Evolutionary conservation across 2,797 vertebrate genomes (phyloP).

Genomic region (Hippopotamyrus pictus): DNA sequence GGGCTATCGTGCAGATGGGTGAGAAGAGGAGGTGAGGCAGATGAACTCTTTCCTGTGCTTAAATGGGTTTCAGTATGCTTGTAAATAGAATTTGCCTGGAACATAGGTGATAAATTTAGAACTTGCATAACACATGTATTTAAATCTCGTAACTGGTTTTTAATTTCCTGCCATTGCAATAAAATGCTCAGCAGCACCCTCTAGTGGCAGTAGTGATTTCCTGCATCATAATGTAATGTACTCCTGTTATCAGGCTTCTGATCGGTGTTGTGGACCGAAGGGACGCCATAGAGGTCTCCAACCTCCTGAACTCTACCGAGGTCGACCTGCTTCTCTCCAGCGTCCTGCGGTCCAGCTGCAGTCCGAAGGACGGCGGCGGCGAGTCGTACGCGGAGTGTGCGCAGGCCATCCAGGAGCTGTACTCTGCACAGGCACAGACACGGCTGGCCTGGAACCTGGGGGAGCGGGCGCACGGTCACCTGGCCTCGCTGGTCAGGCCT

Average conservation of each 20-base stretch:
- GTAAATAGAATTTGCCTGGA: not conserved
- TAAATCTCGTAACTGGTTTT: not conserved
- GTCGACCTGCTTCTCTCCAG: constrained; percentile 64
- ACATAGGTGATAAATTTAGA: not conserved
- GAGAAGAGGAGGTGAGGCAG: constrained; percentile 40
- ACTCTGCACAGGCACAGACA: constrained; percentile 37
- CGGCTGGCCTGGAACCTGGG: constrained; percentile 58
- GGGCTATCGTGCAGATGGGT: constrained; percentile 51
- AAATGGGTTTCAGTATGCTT: not conserved
- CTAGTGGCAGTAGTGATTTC: constrained; percentile 8
- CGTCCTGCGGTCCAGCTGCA: constrained; percentile 34
- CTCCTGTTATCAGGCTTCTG: constrained; percentile 53
- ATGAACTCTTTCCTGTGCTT: no score
- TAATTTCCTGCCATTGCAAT: not conserved
- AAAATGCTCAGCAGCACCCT: not conserved
- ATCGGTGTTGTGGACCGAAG: constrained; percentile 54
- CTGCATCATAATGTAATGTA: not conserved
- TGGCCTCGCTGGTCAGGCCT: constrained; percentile 50
- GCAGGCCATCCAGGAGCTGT: constrained; percentile 44
- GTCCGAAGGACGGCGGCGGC: not conserved
- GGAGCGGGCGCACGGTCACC: constrained; percentile 46
- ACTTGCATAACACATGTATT: not conserved
- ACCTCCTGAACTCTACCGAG: constrained; percentile 48
- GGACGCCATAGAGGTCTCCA: constrained; percentile 41
- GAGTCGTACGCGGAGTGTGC: constrained; percentile 12